Base-by-base conservation (phyloP, 1,140 invertebrate species). In the Euborellia annulipes region DNA sequence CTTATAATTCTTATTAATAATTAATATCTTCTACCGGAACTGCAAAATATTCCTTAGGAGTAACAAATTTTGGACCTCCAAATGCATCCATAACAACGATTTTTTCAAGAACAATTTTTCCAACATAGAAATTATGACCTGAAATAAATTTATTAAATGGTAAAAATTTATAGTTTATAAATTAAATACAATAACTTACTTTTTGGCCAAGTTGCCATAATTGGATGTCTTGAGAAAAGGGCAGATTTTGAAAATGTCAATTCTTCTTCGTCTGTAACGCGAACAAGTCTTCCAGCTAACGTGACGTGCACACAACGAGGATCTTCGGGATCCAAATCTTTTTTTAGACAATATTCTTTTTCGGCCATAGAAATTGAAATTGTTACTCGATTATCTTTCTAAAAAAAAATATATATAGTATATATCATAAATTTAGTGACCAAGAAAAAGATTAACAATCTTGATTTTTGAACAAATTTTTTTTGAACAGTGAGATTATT, bases 121-220 rank as follows among this genome's bases (percentile, higher is more conserved):
- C 78, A 14, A 85, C 71, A 52, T 75, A 82, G 62, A 82, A 87
- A 16, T 70, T 62, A 61, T 87, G 84, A 57, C 72, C 79, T 84
- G 56, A 30, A 70, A 67, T 45, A 46, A 50, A 51, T 52, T 49
- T 47, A 3, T 46, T 19, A 48, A 50, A 52, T 55, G 43, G 37
- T 47, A 53, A 45, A 21, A 30, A 50, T 46, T 49, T 21, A 47
- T n/a, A 19, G 44, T n/a, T 36, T 36, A 17, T 45, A n/a, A 47
- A 30, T 47, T 17, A n/a, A 34, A n/a, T n/a, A n/a, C n/a, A n/a
- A n/a, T n/a, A n/a, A 43, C 45, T 57, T 58, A 77, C 76, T 67
- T 61, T 54, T 54, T 46, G 69, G 72, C 71, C 78, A 82, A 36
- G 70, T 61, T 3, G 57, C 62, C 63, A 82, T 75, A 46, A 69